Conservation (phyloP, 2,113 vertebrate genomes). For the Megalops atlanticus region DNA sequence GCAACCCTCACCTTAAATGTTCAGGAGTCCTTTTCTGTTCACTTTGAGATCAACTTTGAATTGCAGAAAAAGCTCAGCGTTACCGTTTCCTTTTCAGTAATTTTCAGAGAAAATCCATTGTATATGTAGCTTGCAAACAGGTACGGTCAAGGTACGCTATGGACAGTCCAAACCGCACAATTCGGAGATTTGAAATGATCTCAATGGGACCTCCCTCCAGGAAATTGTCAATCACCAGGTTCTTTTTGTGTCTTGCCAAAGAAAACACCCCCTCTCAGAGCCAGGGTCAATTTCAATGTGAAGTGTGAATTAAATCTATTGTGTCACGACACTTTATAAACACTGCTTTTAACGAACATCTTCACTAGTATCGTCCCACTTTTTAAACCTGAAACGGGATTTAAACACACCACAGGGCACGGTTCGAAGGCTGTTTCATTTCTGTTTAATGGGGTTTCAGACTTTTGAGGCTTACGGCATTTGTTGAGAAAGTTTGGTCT, state of each 20-base stretch:
- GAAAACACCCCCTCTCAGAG: conserved; percentile 34
- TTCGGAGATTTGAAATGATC: conserved; percentile 54
- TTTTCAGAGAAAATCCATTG: conserved; percentile 20
- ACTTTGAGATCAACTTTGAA: not conserved
- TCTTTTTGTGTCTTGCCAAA: conserved; percentile 64
- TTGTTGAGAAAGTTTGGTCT: no score
- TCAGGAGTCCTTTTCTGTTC: not conserved
- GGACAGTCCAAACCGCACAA: conserved; percentile 11
- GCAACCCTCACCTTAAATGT: not conserved
- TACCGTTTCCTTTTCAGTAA: not conserved
- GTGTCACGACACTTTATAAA: conserved; percentile 55
- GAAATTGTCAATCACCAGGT: conserved; percentile 83
- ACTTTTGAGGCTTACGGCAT: no score
- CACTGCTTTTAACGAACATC: not conserved
- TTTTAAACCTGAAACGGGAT: no score
- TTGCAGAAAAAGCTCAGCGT: not conserved
- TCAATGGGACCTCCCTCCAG: conserved; percentile 70
- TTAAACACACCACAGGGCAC: no score
- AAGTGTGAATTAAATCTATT: conserved; percentile 80
- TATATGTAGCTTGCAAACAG: not conserved
- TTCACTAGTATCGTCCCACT: no score
- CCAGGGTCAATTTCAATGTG: conserved; percentile 90
- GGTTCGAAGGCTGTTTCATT: no score
- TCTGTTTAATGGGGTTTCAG: no score
- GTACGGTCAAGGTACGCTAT: conserved; percentile 16